Conservation (phyloP, 2,113 vertebrate genomes). For the Gulo gulo region DNA sequence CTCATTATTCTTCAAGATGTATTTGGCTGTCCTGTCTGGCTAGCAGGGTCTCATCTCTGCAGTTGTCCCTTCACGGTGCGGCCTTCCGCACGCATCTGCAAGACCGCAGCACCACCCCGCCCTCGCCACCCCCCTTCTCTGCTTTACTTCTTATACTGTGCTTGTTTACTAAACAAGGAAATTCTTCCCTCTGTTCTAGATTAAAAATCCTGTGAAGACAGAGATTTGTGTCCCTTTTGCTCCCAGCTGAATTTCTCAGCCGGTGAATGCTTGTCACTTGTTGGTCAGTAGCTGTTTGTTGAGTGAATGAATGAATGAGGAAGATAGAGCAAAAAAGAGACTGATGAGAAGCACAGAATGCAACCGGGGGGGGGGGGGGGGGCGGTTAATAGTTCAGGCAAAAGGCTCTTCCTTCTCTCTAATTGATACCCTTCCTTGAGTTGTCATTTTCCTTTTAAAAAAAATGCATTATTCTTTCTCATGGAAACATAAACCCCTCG, state of each 20-base stretch:
- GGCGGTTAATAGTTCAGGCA: not conserved
- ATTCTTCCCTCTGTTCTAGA: not conserved
- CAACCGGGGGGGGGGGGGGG: too few relatives aligned
- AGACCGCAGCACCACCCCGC: not conserved
- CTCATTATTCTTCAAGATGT: not conserved
- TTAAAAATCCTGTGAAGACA: not conserved
- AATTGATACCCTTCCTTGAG: not conserved
- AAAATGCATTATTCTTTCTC: not conserved
- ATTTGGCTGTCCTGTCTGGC: rapidly evolving
- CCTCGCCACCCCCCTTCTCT: not conserved
- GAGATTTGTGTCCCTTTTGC: not conserved
- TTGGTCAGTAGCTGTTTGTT: not conserved
- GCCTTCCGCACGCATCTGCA: not conserved
- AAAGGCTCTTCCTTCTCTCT: not conserved
- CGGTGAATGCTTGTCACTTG: not conserved
- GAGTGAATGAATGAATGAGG: not conserved
- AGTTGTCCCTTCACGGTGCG: not conserved
- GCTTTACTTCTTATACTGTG: not conserved
- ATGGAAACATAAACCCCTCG: not conserved
- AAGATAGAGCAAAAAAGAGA: not conserved
- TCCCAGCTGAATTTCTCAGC: not conserved
- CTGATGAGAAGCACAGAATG: not conserved
- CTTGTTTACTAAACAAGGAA: not conserved
- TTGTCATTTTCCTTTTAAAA: not conserved
- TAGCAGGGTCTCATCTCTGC: too few relatives aligned